Evolutionary conservation across 2,888 invertebrate species (phyloP).

Genomic region (Cryptops parisi): DNA sequence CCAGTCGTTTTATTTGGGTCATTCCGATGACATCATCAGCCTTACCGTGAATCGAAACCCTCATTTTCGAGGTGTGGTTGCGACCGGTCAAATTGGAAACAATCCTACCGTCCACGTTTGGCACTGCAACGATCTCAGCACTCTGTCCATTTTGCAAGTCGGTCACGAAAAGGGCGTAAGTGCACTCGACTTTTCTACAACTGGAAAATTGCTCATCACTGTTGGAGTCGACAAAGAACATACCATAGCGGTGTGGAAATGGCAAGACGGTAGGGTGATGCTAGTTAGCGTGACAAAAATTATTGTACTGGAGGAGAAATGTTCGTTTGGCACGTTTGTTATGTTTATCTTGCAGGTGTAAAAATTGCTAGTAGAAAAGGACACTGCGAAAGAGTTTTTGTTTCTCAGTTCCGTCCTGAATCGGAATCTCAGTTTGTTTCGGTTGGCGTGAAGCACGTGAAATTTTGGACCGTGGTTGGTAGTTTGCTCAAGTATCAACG

Average conservation of each 20-base stretch:
- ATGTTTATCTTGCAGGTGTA: constrained; percentile 30
- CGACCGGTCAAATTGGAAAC: constrained; percentile 34
- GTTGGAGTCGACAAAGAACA: constrained; percentile 34
- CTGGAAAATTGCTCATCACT: constrained; percentile 30
- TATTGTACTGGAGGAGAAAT: too few relatives aligned
- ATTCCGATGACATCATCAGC: constrained; percentile 61
- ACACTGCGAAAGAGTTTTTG: constrained; percentile 4
- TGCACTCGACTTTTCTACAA: constrained; percentile 30
- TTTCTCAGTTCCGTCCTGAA: constrained; percentile 24
- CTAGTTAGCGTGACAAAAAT: too few relatives aligned
- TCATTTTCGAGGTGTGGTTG: constrained; percentile 22
- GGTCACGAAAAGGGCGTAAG: not conserved
- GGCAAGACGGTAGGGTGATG: constrained; percentile 35
- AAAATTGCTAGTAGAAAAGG: constrained; percentile 26
- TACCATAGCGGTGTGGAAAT: constrained; percentile 35
- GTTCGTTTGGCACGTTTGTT: too few relatives aligned
- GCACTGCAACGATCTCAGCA: constrained; percentile 28
- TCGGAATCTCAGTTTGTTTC: constrained; percentile 30
- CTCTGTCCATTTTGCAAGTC: constrained; percentile 30
- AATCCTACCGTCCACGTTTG: constrained; percentile 34
- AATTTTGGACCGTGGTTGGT: constrained; percentile 36
- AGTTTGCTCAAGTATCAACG: constrained; percentile 14
- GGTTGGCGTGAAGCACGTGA: constrained; percentile 35
- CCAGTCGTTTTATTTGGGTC: constrained; percentile 62
- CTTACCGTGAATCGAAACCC: constrained; percentile 40